Evolutionary conservation across 2,113 vertebrate genomes (phyloP).

Genomic region (Zapus hudsonius): DNA sequence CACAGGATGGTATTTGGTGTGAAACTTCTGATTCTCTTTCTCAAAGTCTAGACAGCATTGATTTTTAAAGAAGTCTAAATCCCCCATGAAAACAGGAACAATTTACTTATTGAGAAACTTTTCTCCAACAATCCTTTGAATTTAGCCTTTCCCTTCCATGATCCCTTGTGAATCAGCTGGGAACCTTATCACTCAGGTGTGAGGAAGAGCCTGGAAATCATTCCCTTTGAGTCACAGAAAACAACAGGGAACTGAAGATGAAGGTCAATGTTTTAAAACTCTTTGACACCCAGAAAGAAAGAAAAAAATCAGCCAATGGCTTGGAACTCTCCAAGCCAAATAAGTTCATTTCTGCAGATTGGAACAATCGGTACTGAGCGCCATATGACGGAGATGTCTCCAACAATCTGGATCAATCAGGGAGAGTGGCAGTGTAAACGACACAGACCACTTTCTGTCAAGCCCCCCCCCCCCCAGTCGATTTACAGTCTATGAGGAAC

Average conservation of each 20-base stretch:
- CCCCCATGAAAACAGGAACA: slow-evolving; percentile 50
- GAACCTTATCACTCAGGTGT: background rate
- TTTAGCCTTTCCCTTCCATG: background rate
- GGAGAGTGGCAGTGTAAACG: slow-evolving; percentile 82
- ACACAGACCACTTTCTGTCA: slow-evolving; percentile 78
- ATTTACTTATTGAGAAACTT: slow-evolving; percentile 21
- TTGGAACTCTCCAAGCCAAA: slow-evolving; percentile 67
- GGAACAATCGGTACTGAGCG: slow-evolving; percentile 82
- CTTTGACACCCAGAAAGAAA: slow-evolving; percentile 61
- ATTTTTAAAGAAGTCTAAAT: background rate
- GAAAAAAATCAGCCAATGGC: slow-evolving; percentile 70
- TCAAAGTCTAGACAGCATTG: slow-evolving; percentile 36
- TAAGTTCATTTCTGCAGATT: slow-evolving; percentile 80
- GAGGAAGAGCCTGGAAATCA: background rate
- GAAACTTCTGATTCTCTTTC: background rate
- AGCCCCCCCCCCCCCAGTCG: slow-evolving; percentile 60
- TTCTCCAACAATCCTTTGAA: slow-evolving; percentile 30
- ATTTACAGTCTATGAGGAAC: slow-evolving; percentile 71
- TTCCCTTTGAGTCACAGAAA: background rate
- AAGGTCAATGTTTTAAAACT: slow-evolving; percentile 74
- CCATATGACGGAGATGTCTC: slow-evolving; percentile 81
- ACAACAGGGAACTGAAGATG: slow-evolving; percentile 3
- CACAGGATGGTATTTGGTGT: slow-evolving; percentile 45
- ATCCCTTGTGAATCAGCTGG: background rate
- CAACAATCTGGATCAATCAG: slow-evolving; percentile 81